Evolutionary conservation across 2,888 invertebrate species (phyloP).

Genomic region (Philopedon plagiatum): DNA sequence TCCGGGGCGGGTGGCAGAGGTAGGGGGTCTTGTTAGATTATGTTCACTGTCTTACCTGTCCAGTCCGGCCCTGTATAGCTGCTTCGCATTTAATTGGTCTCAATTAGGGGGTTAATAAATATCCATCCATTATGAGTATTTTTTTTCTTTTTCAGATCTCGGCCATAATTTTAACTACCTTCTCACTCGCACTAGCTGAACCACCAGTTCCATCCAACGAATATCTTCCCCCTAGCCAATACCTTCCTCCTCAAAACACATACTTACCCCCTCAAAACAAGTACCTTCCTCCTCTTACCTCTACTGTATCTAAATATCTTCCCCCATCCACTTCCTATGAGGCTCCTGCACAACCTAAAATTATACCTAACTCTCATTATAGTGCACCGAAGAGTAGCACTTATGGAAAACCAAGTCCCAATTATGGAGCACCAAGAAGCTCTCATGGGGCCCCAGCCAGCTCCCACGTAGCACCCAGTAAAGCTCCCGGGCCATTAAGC

Average conservation of each 20-base stretch:
- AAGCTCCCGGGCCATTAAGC: conserved; percentile 53
- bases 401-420: conserved; percentile 56
- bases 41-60: too few species aligned
- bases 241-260: conserved; percentile 58
- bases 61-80: too few species aligned
- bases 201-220: conserved; percentile 65
- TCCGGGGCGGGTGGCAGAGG: too few species aligned
- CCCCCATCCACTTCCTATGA: conserved; percentile 51
- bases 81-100: too few species aligned
- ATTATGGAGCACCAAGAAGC: conserved; percentile 55
- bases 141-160: conserved; percentile 56
- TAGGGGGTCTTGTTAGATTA: too few species aligned
- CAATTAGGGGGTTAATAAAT: too few species aligned
- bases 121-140: too few species aligned
- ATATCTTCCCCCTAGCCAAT: conserved; percentile 63
- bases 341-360: conserved; percentile 54
- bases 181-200: conserved; percentile 63
- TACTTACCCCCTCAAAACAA: conserved; percentile 58
- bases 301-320: conserved; percentile 60
- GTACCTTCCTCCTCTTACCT: conserved; percentile 56
- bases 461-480: conserved; percentile 53
- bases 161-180: conserved; percentile 56
- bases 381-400: conserved; percentile 55
- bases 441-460: conserved; percentile 54
- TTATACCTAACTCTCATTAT: conserved; percentile 60